Evolutionary conservation across 2,113 vertebrate species (phyloP).

Genomic region (Vicugna pacos): DNA sequence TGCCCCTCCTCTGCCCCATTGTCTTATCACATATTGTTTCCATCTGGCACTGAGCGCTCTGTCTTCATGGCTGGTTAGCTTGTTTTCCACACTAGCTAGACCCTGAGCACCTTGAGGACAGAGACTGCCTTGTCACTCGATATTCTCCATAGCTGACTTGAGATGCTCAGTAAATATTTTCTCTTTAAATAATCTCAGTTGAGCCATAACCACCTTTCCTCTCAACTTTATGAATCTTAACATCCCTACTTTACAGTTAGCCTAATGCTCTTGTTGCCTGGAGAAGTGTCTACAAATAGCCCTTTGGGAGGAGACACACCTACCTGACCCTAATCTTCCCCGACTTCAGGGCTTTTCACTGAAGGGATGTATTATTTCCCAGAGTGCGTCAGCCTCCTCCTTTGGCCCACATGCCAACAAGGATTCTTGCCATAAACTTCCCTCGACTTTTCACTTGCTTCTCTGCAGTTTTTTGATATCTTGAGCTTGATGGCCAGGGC

Average conservation of each 20-base stretch:
- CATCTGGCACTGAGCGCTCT: not conserved
- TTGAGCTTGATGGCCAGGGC: not conserved
- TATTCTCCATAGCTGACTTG: not conserved
- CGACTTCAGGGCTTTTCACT: not conserved
- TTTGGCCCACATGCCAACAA: not conserved
- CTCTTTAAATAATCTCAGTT: not conserved
- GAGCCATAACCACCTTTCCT: not conserved
- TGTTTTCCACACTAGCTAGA: not conserved
- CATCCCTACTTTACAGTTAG: not conserved
- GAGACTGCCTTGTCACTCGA: not conserved
- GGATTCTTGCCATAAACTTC: not conserved
- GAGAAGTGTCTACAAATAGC: not conserved
- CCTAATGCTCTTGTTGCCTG: not conserved
- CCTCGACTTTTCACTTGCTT: not conserved
- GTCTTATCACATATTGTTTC: not conserved
- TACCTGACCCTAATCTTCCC: not conserved
- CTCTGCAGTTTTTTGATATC: not conserved
- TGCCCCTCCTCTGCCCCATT: not conserved
- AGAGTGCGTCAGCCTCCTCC: not conserved
- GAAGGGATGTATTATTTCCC: not conserved
- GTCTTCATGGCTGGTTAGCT: not conserved
- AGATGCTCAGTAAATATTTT: constrained; percentile 15
- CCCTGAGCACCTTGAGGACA: not conserved
- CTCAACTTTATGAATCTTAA: not conserved
- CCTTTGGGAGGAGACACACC: not conserved